phyloP scores from a whole-genome alignment of 2,113 vertebrate species.

The Hemibagrus wyckioides region DNA sequence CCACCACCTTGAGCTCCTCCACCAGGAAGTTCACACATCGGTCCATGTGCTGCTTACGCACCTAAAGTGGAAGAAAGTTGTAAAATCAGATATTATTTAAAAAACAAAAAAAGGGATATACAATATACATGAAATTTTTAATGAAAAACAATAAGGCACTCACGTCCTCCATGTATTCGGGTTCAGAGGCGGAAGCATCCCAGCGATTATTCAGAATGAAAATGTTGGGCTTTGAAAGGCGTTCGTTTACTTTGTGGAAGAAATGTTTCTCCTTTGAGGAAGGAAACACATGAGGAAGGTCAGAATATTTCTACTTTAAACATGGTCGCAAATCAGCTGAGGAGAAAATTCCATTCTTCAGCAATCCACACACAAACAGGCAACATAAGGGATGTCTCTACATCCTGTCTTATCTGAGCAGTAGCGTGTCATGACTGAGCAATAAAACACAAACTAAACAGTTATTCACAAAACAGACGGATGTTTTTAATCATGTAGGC shows the following conservation, averaged over 20 bases:
- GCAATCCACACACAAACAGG: conserved; percentile 10
- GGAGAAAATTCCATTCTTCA: not conserved
- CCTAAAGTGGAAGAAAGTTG: conserved; percentile 67
- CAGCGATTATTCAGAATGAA: conserved; percentile 98
- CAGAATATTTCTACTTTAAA: not conserved
- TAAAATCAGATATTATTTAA: not conserved
- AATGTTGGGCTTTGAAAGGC: conserved; percentile 95
- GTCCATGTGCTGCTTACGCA: conserved; percentile 94
- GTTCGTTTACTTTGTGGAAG: conserved; percentile 97
- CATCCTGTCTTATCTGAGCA: not conserved
- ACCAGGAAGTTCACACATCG: conserved; percentile 93
- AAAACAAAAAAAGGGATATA: not conserved
- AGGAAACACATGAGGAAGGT: conserved; percentile 28
- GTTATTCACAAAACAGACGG: not conserved
- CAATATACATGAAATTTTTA: not conserved
- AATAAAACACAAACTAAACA: not conserved
- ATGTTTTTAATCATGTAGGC: not conserved
- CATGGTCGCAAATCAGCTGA: not conserved
- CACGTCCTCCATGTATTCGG: conserved; percentile 97
- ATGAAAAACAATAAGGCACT: not conserved
- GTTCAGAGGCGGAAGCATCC: conserved; percentile 95
- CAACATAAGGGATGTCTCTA: not conserved
- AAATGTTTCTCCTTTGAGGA: conserved; percentile 91
- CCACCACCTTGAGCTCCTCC: conserved; percentile 94
- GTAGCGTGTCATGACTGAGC: not conserved